A percentile compares a stretch with the other conserved stretches of the same genome.
Conservation (phyloP, 1,140 invertebrate species). For the Hestina assimilis region DNA sequence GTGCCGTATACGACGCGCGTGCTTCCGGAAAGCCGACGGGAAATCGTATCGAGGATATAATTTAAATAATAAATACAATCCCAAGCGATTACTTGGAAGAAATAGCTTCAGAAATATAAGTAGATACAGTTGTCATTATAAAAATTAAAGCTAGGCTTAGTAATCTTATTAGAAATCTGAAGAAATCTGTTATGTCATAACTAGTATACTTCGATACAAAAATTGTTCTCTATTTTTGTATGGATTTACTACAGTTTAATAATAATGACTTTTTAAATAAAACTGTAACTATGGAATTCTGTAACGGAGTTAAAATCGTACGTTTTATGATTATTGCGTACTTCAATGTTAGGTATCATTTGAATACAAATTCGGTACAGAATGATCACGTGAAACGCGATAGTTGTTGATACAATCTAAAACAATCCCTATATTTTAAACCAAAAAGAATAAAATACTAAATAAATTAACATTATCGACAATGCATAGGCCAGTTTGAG, state of each 20-base stretch:
- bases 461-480: not conserved
- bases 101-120: no score
- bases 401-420: not conserved
- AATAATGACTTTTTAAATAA: not conserved
- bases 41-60: not conserved
- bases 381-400: constrained; percentile 14
- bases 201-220: no score
- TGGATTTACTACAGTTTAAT: no score
- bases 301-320: constrained; percentile 65
- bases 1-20: not conserved
- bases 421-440: not conserved
- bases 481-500: no score
- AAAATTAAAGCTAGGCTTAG: no score
- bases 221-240: no score
- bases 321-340: constrained; percentile 66
- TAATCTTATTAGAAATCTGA: no score
- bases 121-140: no score
- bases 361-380: constrained; percentile 61
- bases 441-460: not conserved
- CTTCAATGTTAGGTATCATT: constrained; percentile 58
- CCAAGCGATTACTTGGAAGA: no score
- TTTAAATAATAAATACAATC: not conserved
- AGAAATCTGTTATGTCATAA: no score
- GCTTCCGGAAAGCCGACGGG: constrained; percentile 14
- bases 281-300: not conserved